Evolutionary conservation across 2,888 invertebrate species (phyloP).

Genomic region (Rutpela maculata): DNA sequence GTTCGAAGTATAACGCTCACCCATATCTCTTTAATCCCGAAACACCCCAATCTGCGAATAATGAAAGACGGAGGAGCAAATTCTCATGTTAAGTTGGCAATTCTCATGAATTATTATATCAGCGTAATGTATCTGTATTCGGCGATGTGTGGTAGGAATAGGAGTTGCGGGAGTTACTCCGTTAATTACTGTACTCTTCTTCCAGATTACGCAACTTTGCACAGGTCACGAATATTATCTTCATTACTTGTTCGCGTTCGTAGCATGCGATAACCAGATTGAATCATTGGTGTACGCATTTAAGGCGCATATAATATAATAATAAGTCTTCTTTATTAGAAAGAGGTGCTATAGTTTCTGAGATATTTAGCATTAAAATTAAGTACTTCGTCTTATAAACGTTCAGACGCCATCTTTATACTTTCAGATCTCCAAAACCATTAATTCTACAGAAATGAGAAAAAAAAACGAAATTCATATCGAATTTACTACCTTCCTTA

Average conservation of each 20-base stretch:
- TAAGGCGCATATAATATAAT: neutral
- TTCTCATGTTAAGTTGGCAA: conserved; percentile 16
- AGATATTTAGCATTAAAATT: too few species aligned
- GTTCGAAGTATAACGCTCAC: neutral
- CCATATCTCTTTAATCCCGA: neutral
- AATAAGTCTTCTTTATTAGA: too few species aligned
- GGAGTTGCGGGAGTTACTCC: conserved; percentile 34
- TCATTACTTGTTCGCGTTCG: conserved; percentile 42
- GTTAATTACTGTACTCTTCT: conserved; percentile 51
- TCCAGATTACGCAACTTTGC: conserved; percentile 46
- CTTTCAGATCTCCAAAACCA: too few species aligned
- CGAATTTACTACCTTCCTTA: too few species aligned
- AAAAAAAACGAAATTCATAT: too few species aligned
- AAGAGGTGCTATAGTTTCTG: too few species aligned
- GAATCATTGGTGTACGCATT: neutral
- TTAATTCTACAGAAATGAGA: too few species aligned
- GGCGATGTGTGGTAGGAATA: conserved; percentile 23
- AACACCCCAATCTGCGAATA: neutral
- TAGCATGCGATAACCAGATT: conserved; percentile 18
- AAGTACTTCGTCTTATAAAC: too few species aligned
- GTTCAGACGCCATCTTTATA: too few species aligned
- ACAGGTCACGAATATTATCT: conserved; percentile 50
- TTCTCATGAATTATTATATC: conserved; percentile 34
- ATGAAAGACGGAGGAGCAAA: conserved; percentile 1
- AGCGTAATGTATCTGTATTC: conserved; percentile 32